A percentile compares a stretch with the other conserved stretches of the same genome.
These are phyloP conservation scores for Periplaneta americana DNA, from an alignment of 1,140 invertebrate species.

Conservation along the genomic window DNA sequence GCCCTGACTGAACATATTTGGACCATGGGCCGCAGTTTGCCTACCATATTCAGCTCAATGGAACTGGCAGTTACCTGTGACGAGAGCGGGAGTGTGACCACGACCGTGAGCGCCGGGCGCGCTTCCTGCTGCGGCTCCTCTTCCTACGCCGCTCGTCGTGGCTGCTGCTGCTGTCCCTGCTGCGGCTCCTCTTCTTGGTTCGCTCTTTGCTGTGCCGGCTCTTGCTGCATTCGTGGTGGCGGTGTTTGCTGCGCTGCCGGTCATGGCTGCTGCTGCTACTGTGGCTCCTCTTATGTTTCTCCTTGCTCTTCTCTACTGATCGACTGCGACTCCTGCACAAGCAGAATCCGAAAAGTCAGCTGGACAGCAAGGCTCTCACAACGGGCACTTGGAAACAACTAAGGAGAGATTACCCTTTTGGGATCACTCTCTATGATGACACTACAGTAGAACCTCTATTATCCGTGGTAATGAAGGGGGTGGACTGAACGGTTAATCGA, in stretches of 20 bases:
- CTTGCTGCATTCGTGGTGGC: not conserved
- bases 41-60: no score
- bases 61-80: no score
- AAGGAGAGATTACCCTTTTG: no score
- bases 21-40: no score
- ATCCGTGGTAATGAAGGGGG: no score
- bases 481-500: no score
- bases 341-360: no score
- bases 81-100: not conserved
- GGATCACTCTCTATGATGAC: no score
- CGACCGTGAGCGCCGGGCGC: conserved; percentile 17
- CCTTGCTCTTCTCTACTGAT: conserved; percentile 1
- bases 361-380: no score
- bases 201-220: not conserved
- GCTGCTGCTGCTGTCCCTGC: conserved; percentile 14
- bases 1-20: no score
- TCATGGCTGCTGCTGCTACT: conserved; percentile 2
- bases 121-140: conserved; percentile 27
- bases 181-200: not conserved
- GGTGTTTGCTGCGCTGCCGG: not conserved
- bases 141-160: conserved; percentile 8
- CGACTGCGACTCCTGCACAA: conserved; percentile 26
- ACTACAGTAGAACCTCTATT: no score
- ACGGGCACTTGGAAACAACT: no score
- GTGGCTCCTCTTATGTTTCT: conserved; percentile 5